Base-by-base conservation (phyloP, 2,888 invertebrate genomes). In the Trissolcus brochymenae region DNA sequence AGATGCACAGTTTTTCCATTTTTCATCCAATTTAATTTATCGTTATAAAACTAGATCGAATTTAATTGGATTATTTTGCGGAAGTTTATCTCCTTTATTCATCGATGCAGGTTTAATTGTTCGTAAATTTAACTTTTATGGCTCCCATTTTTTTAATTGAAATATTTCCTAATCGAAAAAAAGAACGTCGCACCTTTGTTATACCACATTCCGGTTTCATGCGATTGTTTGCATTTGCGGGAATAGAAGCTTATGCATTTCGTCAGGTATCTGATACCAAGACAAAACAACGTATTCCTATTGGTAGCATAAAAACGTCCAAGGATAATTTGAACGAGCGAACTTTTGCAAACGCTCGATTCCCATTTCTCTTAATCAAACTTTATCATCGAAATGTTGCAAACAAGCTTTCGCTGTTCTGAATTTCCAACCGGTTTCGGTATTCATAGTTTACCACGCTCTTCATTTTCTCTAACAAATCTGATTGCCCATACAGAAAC, bases 211-310 rank as follows among this genome's bases (percentile, higher is more conserved):
- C 14, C 4, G 11, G 16, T n/a, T n/a, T 46, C 16, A 16, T 7
- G 16, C 46, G 35, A 16, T 46, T 46, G 46, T 46, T 46, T 46
- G 46, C 35, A 35, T 11, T 9, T 7, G n/a, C n/a, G n/a, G 46
- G 16, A 59, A 46, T 59, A 25, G 25, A 59, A 59, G 21, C 46
- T 59, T 59, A 46, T 59, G 59, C 59, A 46, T 59, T 25, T 25
- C 13, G 25, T 25, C 11, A 35, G 1, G 46, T 25, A 25, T 46
- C 49, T 29, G 46, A 49, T 49, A 59, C 41, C 25, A 49, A 49
- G 59, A 59, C 25, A 46, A 41, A 43, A 9, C 7, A 21, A 46
- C 49, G 14, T 59, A 46, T 59, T 46, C 49, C 46, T 49, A 16
- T n/a, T 14, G 46, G 46, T 35, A 35, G 14, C 25, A 59, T 59